Conservation (phyloP, 2,797 vertebrate species). For the Florisuga fusca region DNA sequence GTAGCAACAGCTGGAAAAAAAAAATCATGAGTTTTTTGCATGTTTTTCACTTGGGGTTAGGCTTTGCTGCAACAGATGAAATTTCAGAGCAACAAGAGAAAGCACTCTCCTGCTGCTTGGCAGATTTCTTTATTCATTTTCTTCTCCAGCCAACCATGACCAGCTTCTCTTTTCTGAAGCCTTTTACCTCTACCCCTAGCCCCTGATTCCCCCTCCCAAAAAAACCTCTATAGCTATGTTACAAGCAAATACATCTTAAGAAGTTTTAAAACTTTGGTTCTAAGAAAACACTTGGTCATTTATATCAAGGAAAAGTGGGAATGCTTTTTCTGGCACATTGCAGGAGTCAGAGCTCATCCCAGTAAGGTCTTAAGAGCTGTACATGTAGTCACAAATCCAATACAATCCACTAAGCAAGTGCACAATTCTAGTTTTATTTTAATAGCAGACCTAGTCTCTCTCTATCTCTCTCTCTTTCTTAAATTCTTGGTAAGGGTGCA, state of each 20-base stretch:
- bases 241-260: slow-evolving; percentile 85
- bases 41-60: slow-evolving; percentile 63
- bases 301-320: slow-evolving; percentile 86
- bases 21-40: slow-evolving; percentile 59
- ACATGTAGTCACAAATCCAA: slow-evolving; percentile 84
- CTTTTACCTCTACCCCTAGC: slow-evolving; percentile 72
- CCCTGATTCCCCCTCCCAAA: slow-evolving; percentile 72
- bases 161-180: slow-evolving; percentile 71
- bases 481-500: slow-evolving; percentile 62
- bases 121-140: slow-evolving; percentile 46
- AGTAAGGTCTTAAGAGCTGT: slow-evolving; percentile 79
- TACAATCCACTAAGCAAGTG: slow-evolving; percentile 86
- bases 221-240: slow-evolving; percentile 83
- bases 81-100: slow-evolving; percentile 75
- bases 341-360: slow-evolving; percentile 81
- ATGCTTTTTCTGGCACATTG: slow-evolving; percentile 86
- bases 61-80: slow-evolving; percentile 74
- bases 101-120: slow-evolving; percentile 50
- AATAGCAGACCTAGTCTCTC: slow-evolving; percentile 78
- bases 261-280: slow-evolving; percentile 90
- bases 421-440: slow-evolving; percentile 82
- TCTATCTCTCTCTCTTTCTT: slow-evolving; percentile 56
- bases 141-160: slow-evolving; percentile 69
- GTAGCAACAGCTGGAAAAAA: slow-evolving; percentile 66
- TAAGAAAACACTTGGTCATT: slow-evolving; percentile 89